Conservation (phyloP, 2,797 vertebrate species). For the Sebastiscus albofasciatus region DNA sequence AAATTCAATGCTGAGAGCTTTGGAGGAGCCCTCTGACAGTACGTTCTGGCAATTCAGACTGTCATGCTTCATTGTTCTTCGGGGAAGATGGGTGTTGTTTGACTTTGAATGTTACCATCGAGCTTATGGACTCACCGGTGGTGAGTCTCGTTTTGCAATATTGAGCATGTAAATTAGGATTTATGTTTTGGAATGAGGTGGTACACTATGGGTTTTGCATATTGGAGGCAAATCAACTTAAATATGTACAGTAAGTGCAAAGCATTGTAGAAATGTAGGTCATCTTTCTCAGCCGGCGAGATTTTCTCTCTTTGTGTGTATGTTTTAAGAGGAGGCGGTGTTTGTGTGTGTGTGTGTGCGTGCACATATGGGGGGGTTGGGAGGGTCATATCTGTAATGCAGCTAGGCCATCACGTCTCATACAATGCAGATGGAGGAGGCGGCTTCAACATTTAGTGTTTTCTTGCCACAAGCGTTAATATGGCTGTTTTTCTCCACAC, state of each 20-base stretch:
- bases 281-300: constrained; percentile 63
- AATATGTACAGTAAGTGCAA: constrained; percentile 71
- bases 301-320: constrained; percentile 58
- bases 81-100: constrained; percentile 57
- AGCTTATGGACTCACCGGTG: constrained; percentile 45
- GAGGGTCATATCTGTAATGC: constrained; percentile 54
- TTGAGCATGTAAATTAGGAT: constrained; percentile 70
- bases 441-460: constrained; percentile 72
- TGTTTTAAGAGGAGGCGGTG: constrained; percentile 54
- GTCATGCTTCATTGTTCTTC: constrained; percentile 70
- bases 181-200: constrained; percentile 59
- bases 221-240: constrained; percentile 69
- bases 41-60: constrained; percentile 59
- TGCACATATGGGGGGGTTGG: constrained; percentile 12
- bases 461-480: constrained; percentile 77
- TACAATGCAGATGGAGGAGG: constrained; percentile 82
- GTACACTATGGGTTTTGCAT: constrained; percentile 57
- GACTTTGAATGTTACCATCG: constrained; percentile 65
- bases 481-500: constrained; percentile 69
- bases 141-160: constrained; percentile 48
- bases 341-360: not conserved
- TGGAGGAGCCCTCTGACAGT: constrained; percentile 59
- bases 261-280: constrained; percentile 74
- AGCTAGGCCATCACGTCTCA: constrained; percentile 59
- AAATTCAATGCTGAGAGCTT: constrained; percentile 55